A percentile compares a stretch with the other conserved stretches of the same genome.
These are phyloP conservation scores for Lamprotornis superbus DNA, from an alignment of 2,113 vertebrate genomes.

Conservation along the genomic window DNA sequence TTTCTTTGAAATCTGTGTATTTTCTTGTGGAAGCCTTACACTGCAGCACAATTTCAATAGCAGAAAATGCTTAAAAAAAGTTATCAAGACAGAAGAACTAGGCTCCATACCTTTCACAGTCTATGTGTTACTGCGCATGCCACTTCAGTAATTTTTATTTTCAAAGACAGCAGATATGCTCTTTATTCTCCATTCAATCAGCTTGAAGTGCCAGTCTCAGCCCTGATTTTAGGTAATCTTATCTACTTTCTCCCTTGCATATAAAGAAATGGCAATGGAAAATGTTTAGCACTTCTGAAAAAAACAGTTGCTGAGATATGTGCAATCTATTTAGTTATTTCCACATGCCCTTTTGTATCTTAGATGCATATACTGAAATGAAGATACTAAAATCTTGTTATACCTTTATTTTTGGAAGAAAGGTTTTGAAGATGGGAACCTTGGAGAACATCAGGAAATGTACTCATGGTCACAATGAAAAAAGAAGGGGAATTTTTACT, in stretches of 20 bases:
- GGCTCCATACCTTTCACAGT: background rate
- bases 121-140: background rate
- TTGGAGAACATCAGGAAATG: background rate
- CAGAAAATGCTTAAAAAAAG: background rate
- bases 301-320: background rate
- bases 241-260: background rate
- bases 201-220: background rate
- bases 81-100: background rate
- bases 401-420: background rate
- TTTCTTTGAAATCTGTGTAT: background rate
- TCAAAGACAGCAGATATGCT: background rate
- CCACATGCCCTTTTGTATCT: background rate
- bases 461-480: background rate
- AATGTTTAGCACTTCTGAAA: background rate
- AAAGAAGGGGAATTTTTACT: background rate
- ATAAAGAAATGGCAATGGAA: background rate
- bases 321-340: background rate
- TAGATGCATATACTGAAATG: background rate
- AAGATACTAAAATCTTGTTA: background rate
- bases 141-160: background rate
- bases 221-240: background rate
- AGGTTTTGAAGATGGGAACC: background rate
- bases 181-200: background rate
- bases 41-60: background rate
- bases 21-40: background rate